phyloP scores from a whole-genome alignment of 2,797 vertebrate genomes.

The Phoeniculus purpureus region DNA sequence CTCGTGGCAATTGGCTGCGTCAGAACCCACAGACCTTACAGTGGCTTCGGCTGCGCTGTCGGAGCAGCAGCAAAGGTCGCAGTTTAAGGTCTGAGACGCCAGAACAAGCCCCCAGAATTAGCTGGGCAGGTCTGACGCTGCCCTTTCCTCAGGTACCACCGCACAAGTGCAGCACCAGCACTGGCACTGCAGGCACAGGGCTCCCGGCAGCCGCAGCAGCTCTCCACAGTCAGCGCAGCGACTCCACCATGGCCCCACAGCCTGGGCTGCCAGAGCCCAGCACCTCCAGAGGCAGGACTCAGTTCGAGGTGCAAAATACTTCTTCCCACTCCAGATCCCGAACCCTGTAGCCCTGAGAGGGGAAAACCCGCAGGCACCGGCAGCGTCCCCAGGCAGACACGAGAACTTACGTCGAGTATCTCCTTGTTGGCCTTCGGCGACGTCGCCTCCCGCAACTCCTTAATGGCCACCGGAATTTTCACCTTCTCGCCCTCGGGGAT shows the following conservation, averaged over 20 bases:
- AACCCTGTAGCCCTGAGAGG: background rate
- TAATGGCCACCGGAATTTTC: conserved; percentile 99
- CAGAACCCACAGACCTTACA: background rate
- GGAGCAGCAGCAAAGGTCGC: background rate
- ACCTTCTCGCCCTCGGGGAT: conserved; percentile 98
- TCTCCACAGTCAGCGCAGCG: background rate
- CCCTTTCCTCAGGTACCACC: background rate
- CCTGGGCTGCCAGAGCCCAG: background rate
- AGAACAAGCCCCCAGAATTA: background rate
- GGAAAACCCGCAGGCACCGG: background rate
- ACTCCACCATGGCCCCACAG: no score
- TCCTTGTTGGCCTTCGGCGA: conserved; percentile 98
- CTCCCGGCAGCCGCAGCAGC: background rate
- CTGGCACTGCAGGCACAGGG: background rate
- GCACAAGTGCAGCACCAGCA: accelerated
- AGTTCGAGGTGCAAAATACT: background rate
- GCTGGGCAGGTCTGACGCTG: background rate
- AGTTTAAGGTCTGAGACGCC: background rate
- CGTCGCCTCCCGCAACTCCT: conserved; percentile 94
- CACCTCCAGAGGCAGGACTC: background rate
- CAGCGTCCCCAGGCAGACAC: background rate
- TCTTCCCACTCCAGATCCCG: background rate
- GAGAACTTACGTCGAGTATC: conserved; percentile 92
- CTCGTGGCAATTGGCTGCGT: background rate
- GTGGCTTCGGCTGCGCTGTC: background rate